Percentiles rank a stretch among this genome's conserved stretches.
These are phyloP conservation scores for Scophthalmus maximus DNA, from an alignment of 2,113 vertebrate species.

Conservation along the genomic window DNA sequence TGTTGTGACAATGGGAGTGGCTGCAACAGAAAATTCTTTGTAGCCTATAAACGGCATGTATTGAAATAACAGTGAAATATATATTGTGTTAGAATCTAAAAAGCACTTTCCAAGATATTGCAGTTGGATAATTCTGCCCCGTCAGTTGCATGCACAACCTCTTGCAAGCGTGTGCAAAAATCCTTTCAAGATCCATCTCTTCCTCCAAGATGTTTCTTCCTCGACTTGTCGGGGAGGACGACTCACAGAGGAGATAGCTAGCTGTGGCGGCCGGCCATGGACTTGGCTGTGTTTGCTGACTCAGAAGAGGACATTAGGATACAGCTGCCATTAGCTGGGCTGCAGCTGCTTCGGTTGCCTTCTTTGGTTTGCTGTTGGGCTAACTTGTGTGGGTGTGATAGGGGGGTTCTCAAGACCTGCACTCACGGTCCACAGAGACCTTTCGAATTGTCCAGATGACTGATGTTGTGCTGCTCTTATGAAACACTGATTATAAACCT, in stretches of 20 bases:
- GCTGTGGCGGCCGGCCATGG: slow-evolving; percentile 52
- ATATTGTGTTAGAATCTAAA: neutral
- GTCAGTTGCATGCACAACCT: slow-evolving; percentile 3
- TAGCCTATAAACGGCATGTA: neutral
- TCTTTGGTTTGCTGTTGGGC: slow-evolving; percentile 34
- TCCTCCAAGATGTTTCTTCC: slow-evolving; percentile 29
- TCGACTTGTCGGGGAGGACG: slow-evolving; percentile 35
- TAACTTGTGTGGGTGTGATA: slow-evolving; percentile 26
- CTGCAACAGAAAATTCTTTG: neutral
- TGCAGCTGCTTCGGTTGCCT: slow-evolving; percentile 66
- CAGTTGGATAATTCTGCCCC: neutral
- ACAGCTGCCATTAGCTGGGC: slow-evolving; percentile 76
- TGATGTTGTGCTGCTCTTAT: slow-evolving; percentile 26
- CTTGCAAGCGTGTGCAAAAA: slow-evolving; percentile 20
- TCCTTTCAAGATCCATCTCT: slow-evolving; percentile 12
- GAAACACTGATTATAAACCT: slow-evolving; percentile 24
- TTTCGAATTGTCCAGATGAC: slow-evolving; percentile 18
- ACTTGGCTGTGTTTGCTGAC: slow-evolving; percentile 75
- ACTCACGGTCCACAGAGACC: slow-evolving; percentile 25
- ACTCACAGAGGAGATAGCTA: slow-evolving; percentile 39
- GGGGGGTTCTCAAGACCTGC: slow-evolving; percentile 18
- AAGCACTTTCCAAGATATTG: slow-evolving; percentile 5
- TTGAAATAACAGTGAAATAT: neutral
- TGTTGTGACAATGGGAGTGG: neutral
- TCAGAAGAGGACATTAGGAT: slow-evolving; percentile 79